Evolutionary conservation across 92 coral and sea anemone species (phyloP).

Genomic region (Bergia puertoricense): DNA sequence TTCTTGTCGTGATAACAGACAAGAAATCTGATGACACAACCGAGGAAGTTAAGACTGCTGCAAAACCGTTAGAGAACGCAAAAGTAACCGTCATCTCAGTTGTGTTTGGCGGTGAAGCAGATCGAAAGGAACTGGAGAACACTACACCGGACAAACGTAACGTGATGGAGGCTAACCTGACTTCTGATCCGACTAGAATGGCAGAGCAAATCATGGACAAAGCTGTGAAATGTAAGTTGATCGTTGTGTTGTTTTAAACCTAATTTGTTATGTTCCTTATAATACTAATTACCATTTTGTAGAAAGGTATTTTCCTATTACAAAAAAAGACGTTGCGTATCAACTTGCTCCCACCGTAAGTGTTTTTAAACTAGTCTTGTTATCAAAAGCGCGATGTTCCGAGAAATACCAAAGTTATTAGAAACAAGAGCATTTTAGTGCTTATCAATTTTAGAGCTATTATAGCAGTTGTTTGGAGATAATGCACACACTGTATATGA

Average conservation of each 20-base stretch:
- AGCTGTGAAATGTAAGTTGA: constrained; percentile 58
- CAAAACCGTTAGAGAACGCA: constrained; percentile 16
- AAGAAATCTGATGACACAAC: constrained; percentile 35
- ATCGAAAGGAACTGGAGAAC: constrained; percentile 45
- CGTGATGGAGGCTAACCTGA: constrained; percentile 49
- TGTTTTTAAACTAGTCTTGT: too few relatives aligned
- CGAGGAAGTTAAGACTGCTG: constrained; percentile 28
- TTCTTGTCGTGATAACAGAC: constrained; percentile 53
- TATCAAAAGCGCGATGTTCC: too few relatives aligned
- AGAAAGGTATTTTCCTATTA: background rate
- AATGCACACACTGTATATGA: too few relatives aligned
- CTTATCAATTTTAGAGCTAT: too few relatives aligned
- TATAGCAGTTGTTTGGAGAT: too few relatives aligned
- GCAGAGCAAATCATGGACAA: constrained; percentile 59
- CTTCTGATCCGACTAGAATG: constrained; percentile 51
- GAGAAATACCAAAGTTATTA: too few relatives aligned
- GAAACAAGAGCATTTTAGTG: too few relatives aligned
- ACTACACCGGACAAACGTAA: constrained; percentile 55
- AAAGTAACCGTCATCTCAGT: constrained; percentile 58
- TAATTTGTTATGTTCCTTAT: background rate
- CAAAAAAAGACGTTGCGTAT: background rate
- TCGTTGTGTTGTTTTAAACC: background rate
- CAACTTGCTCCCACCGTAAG: too few relatives aligned
- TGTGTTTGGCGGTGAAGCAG: constrained; percentile 67
- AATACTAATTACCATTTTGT: background rate